A percentile compares a stretch with the other conserved stretches of the same genome.
Conservation (phyloP, 2,113 vertebrate genomes). For the Crotalus helleri region DNA sequence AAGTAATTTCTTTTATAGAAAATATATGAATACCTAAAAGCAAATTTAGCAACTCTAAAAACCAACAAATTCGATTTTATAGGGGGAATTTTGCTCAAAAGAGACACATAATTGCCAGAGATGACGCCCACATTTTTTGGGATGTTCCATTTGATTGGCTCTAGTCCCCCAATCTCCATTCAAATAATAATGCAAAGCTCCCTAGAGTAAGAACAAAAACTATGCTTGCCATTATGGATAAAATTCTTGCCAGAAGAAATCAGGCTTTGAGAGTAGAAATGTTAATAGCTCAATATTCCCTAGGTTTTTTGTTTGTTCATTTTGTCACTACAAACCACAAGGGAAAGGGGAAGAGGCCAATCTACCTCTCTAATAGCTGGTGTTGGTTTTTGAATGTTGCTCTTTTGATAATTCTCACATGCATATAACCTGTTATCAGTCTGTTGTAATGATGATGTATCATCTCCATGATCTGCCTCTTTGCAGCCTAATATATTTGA, state of each 20-base stretch:
- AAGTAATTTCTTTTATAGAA: constrained; percentile 35
- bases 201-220: constrained; percentile 18
- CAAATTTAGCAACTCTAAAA: constrained; percentile 8
- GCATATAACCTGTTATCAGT: constrained; percentile 28
- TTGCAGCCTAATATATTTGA: constrained; percentile 54
- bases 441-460: constrained; percentile 62
- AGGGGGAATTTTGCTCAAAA: constrained; percentile 35
- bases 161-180: constrained; percentile 4
- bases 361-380: constrained; percentile 35
- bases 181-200: constrained; percentile 8
- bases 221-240: constrained; percentile 36
- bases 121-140: background rate
- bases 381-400: constrained; percentile 46
- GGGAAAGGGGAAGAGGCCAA: constrained; percentile 25
- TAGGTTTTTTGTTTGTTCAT: background rate
- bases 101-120: constrained; percentile 16
- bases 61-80: constrained; percentile 12
- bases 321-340: constrained; percentile 38
- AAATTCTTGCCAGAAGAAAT: constrained; percentile 48
- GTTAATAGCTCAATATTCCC: constrained; percentile 36
- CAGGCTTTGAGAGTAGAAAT: constrained; percentile 35
- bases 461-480: constrained; percentile 57
- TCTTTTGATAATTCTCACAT: constrained; percentile 41
- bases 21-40: constrained; percentile 29
- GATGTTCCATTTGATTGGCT: background rate